Base-by-base conservation (phyloP, 2,113 vertebrate species). In the Sorex araneus region DNA sequence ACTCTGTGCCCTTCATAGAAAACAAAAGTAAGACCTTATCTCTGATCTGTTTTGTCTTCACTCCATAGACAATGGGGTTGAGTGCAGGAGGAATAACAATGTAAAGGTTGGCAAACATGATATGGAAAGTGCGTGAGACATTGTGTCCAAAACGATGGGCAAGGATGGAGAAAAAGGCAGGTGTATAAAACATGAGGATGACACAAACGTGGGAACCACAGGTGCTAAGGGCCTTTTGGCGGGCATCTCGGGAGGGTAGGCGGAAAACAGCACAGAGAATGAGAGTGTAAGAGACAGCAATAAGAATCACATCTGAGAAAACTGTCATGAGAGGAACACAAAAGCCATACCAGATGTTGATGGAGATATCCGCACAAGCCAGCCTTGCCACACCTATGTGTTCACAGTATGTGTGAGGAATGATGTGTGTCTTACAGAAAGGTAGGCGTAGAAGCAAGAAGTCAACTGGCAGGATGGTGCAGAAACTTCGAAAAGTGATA, bases 21-120 rank as follows among this genome's bases (percentile, higher is more conserved):
- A 92, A 66, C 88, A 84, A 57, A 30, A 82, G 78, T 78, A 7
- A 19, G 75, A 91, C 28, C 63, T 76, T 43, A 34, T 54, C 47
- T 13, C 25, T 32, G 40, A 97, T 89, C 45, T 96, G 64, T 36
- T 95, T 96, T 50, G 76, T 95, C 87, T 95, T 95, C 30, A 66
- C 54, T 79, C 91, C 94, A 13, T 85, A 92, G 67, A 94, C 94
- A 43, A 97, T 67, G 23, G 94, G 81, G 57, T 91, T 96, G 81
- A 96, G 66, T 43, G 94, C n/a, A 7, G 84, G 78, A 0, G 47
- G 81, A n/a, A 96, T n/a, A 34, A 95, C 77, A 16, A 94, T 92
- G 9, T 77, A 90, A 30, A 96, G 6, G 47, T 66, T 92, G 71
- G 73, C 88, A 50, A 97, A 54, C 45, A 96, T 76, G 8, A 47